These are phyloP conservation scores for Drosophila pectinifera DNA, from an alignment of 1,140 invertebrate genomes.

Conservation along the genomic window DNA sequence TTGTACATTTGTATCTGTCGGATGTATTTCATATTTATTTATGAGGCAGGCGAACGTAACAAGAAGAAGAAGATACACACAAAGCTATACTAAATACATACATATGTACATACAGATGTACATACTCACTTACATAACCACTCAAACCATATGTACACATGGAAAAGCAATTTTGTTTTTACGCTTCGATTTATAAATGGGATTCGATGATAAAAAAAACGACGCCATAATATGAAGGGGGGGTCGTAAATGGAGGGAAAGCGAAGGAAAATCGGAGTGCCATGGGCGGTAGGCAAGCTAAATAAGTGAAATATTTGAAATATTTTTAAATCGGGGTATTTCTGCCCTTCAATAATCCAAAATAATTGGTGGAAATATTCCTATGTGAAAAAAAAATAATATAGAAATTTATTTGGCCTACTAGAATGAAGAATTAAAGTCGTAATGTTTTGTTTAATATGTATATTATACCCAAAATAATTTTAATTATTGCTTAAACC, in stretches of 20 bases:
- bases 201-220: conserved; percentile 22
- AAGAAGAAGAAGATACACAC: conserved; percentile 34
- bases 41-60: conserved; percentile 42
- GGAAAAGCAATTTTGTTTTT: conserved; percentile 69
- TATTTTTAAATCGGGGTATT: background rate
- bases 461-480: too few species aligned
- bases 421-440: too few species aligned
- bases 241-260: conserved; percentile 5
- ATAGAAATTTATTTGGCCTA: too few species aligned
- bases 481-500: too few species aligned
- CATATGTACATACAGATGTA: conserved; percentile 10
- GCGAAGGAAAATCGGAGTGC: conserved; percentile 4
- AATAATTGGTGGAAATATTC: too few species aligned
- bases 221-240: background rate
- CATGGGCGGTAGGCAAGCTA: background rate
- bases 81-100: background rate
- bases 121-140: conserved; percentile 1
- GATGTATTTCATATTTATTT: conserved; percentile 58
- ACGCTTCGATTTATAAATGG: conserved; percentile 52
- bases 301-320: background rate
- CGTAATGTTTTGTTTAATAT: too few species aligned
- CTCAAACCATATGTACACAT: conserved; percentile 30
- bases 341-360: background rate
- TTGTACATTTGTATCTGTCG: conserved; percentile 22
- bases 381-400: too few species aligned